phyloP scores from a whole-genome alignment of 2,888 invertebrate species.

The Xestoiulus laeticollis region DNA sequence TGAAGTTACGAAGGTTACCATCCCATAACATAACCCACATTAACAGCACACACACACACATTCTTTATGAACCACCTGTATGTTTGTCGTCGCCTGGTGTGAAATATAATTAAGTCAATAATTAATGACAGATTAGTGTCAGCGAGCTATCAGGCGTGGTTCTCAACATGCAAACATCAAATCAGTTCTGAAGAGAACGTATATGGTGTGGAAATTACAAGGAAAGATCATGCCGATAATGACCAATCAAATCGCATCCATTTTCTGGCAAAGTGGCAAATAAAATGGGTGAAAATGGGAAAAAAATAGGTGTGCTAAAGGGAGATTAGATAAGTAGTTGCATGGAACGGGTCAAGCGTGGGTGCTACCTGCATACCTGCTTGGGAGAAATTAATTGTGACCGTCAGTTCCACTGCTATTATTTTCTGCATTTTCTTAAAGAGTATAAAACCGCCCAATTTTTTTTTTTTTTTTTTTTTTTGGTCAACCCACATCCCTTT shows the following conservation, averaged over 20 bases:
- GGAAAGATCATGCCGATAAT: not conserved
- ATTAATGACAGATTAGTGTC: slow-evolving; percentile 41
- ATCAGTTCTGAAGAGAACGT: not conserved
- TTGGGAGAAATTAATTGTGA: slow-evolving; percentile 42
- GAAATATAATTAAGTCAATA: slow-evolving; percentile 36
- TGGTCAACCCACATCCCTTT: slow-evolving; percentile 32
- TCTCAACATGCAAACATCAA: not conserved
- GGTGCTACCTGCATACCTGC: slow-evolving; percentile 34
- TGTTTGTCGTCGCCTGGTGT: not conserved
- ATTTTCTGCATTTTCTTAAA: slow-evolving; percentile 43
- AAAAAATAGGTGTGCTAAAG: slow-evolving; percentile 36
- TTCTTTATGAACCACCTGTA: slow-evolving; percentile 7
- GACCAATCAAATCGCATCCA: not conserved
- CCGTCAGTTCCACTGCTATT: slow-evolving; percentile 39
- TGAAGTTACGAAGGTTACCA: slow-evolving; percentile 5
- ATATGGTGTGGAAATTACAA: not conserved
- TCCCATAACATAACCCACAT: slow-evolving; percentile 28
- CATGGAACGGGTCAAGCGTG: slow-evolving; percentile 9
- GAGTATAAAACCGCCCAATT: not conserved
- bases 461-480: not conserved
- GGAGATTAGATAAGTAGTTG: slow-evolving; percentile 39
- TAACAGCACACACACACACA: not conserved
- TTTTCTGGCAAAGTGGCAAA: not conserved
- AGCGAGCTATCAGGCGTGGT: slow-evolving; percentile 23
- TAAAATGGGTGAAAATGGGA: not conserved